These are phyloP conservation scores for Tragelaphus eurycerus DNA, from an alignment of 2,797 vertebrate species.

Conservation along the genomic window DNA sequence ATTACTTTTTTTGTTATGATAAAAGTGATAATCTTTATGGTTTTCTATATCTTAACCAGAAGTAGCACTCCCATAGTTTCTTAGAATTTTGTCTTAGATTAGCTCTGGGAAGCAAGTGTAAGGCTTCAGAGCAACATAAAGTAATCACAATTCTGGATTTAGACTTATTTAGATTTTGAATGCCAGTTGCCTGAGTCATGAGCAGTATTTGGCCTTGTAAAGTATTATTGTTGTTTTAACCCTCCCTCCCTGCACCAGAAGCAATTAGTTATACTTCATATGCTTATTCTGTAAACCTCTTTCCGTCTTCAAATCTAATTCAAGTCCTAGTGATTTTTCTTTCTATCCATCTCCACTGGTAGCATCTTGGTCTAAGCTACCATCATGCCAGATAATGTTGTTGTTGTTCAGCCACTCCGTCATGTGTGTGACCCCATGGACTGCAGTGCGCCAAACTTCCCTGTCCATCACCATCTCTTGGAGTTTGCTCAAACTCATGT, in stretches of 20 bases:
- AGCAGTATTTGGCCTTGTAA: constrained; percentile 32
- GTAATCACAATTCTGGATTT: constrained; percentile 29
- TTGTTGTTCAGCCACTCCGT: background rate
- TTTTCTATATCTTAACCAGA: background rate
- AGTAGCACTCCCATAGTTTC: background rate
- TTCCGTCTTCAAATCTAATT: background rate
- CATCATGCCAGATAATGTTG: background rate
- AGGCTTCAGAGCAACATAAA: constrained; percentile 13
- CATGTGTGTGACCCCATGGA: background rate
- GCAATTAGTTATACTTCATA: background rate
- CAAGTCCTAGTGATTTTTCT: background rate
- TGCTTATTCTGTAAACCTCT: background rate
- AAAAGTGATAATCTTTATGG: background rate
- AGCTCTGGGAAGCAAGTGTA: background rate
- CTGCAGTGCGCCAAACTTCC: background rate
- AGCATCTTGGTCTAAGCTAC: background rate
- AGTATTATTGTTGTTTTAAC: constrained; percentile 38
- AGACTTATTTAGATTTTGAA: constrained; percentile 54
- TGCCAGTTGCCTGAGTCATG: constrained; percentile 54
- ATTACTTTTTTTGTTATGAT: constrained; percentile 18
- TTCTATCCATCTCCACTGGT: background rate
- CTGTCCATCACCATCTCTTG: background rate
- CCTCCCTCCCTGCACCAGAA: background rate
- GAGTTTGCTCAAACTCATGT: background rate
- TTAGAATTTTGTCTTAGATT: background rate